Evolutionary conservation across 2,113 vertebrate genomes (phyloP).

Genomic region (Amphiprion ocellaris): DNA sequence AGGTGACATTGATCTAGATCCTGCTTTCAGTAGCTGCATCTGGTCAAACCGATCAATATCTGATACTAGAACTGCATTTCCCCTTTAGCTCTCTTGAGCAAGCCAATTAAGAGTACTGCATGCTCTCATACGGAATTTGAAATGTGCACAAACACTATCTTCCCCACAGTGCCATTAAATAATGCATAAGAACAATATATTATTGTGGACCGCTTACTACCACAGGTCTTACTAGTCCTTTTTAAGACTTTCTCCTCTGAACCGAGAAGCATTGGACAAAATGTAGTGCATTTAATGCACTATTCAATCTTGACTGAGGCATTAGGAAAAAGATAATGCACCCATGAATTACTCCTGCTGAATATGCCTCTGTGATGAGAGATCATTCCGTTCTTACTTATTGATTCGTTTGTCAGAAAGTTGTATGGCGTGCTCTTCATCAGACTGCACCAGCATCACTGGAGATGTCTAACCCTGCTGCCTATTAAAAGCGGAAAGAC

Average conservation of each 20-base stretch:
- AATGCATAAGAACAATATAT: constrained; percentile 78
- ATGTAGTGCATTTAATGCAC: constrained; percentile 62
- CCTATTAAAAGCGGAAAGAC: constrained; percentile 60
- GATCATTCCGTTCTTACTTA: constrained; percentile 54
- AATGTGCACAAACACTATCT: constrained; percentile 72
- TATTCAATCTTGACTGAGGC: constrained; percentile 45
- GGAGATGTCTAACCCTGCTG: constrained; percentile 48
- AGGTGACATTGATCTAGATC: constrained; percentile 77
- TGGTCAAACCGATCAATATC: constrained; percentile 74
- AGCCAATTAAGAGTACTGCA: constrained; percentile 74
- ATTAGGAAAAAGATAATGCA: constrained; percentile 68
- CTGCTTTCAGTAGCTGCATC: constrained; percentile 70
- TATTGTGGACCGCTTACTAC: constrained; percentile 62
- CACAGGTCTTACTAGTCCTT: constrained; percentile 51
- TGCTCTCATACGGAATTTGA: constrained; percentile 66
- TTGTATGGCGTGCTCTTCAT: constrained; percentile 27
- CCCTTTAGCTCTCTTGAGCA: constrained; percentile 56
- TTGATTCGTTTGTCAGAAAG: constrained; percentile 69
- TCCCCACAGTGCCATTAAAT: constrained; percentile 75
- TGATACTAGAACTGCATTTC: constrained; percentile 72
- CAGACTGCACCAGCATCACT: constrained; percentile 36
- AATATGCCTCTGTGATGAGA: constrained; percentile 62
- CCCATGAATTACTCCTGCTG: constrained; percentile 46
- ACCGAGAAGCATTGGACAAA: constrained; percentile 35
- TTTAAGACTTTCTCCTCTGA: constrained; percentile 50